Conservation (phyloP, 2,888 invertebrate species). For the Archips crataeganus region DNA sequence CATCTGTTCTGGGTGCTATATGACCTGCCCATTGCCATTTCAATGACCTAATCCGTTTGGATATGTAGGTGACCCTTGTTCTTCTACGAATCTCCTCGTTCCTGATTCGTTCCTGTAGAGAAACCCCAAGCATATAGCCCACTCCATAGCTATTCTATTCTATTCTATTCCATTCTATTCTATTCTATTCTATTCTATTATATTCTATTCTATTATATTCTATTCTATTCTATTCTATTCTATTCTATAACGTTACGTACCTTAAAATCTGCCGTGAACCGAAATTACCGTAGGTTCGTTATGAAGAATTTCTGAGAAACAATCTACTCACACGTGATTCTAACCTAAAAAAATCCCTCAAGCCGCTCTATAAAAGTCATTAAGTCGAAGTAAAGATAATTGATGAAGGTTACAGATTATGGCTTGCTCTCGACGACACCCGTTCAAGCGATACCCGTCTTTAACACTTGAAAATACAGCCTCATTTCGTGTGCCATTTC, state of each 20-base stretch:
- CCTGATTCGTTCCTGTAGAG: no score
- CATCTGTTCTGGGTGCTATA: no score
- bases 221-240: no score
- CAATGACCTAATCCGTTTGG: no score
- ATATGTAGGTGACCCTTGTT: no score
- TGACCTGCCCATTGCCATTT: no score
- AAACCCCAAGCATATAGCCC: no score
- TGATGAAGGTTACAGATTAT: slow-evolving; percentile 84
- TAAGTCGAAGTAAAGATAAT: slow-evolving; percentile 84
- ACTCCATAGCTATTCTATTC: no score
- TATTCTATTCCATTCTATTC: no score
- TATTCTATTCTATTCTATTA: no score
- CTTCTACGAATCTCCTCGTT: no score
- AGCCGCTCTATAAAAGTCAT: slow-evolving; percentile 84
- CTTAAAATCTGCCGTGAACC: slow-evolving; percentile 18
- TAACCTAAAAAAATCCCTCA: slow-evolving; percentile 61
- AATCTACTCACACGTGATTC: slow-evolving; percentile 48
- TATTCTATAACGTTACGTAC: background rate
- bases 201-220: no score
- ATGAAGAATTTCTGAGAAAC: slow-evolving; percentile 62
- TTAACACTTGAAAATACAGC: slow-evolving; percentile 45
- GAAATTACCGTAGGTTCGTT: slow-evolving; percentile 46
- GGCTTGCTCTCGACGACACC: slow-evolving; percentile 57
- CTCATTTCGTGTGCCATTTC: slow-evolving; percentile 45
- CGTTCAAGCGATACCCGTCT: slow-evolving; percentile 47